These are phyloP conservation scores for Tribolium freemani DNA, from an alignment of 2,888 invertebrate species.

Conservation along the genomic window DNA sequence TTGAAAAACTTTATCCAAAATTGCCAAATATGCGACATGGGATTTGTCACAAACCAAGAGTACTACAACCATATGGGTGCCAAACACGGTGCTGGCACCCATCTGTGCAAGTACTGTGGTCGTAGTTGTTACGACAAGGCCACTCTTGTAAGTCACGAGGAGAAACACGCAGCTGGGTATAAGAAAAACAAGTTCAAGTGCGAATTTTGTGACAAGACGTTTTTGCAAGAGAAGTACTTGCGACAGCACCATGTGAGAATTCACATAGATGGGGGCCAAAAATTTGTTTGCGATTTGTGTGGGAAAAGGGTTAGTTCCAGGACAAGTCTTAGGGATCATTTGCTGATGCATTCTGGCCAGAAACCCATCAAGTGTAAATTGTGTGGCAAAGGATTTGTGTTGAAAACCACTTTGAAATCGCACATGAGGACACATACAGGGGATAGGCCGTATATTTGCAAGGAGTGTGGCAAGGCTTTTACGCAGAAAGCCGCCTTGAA, in stretches of 20 bases:
- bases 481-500: slow-evolving; percentile 59
- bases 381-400: slow-evolving; percentile 65
- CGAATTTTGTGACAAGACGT: slow-evolving; percentile 57
- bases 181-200: slow-evolving; percentile 60
- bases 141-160: slow-evolving; percentile 56
- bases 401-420: slow-evolving; percentile 62
- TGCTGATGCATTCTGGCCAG: slow-evolving; percentile 64
- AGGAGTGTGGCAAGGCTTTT: slow-evolving; percentile 60
- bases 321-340: slow-evolving; percentile 59
- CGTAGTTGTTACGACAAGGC: slow-evolving; percentile 57
- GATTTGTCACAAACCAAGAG: slow-evolving; percentile 58
- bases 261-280: slow-evolving; percentile 56
- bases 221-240: slow-evolving; percentile 56
- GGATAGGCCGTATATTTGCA: slow-evolving; percentile 62
- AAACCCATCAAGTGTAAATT: slow-evolving; percentile 62
- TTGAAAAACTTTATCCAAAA: slow-evolving; percentile 70
- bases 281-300: slow-evolving; percentile 54
- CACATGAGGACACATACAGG: slow-evolving; percentile 66
- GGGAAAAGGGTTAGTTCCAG: slow-evolving; percentile 59
- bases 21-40: slow-evolving; percentile 63
- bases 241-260: slow-evolving; percentile 55
- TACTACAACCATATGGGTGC: slow-evolving; percentile 54
- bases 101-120: slow-evolving; percentile 1
- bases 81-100: neutral
- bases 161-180: slow-evolving; percentile 52